These are phyloP conservation scores for Exephanes ischioxanthus DNA, from an alignment of 2,888 invertebrate genomes.

Conservation along the genomic window DNA sequence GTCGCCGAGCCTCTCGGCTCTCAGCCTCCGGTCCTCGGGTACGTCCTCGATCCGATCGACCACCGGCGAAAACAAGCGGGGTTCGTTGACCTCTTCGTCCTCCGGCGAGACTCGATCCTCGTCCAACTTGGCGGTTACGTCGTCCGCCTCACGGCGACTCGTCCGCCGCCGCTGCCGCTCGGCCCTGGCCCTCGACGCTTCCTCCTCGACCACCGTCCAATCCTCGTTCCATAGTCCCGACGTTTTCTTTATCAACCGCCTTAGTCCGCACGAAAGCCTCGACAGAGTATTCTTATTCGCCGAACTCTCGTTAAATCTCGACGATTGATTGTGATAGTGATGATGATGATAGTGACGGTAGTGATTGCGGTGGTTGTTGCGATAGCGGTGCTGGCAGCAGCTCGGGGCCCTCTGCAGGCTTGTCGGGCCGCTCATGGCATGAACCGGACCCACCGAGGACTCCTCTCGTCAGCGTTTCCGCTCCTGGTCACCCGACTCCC, in stretches of 20 bases:
- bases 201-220: conserved; percentile 21
- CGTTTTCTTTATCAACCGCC: background rate
- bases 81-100: conserved; percentile 40
- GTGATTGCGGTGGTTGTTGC: conserved; percentile 27
- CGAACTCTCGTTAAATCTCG: background rate
- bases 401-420: conserved; percentile 69
- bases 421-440: conserved; percentile 76
- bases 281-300: background rate
- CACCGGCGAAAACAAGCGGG: conserved; percentile 21
- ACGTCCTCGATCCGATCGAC: conserved; percentile 4
- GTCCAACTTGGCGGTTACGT: conserved; percentile 7
- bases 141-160: background rate
- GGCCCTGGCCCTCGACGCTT: conserved; percentile 35
- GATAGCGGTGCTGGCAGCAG: conserved; percentile 61
- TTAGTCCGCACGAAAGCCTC: conserved; percentile 15
- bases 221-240: conserved; percentile 15
- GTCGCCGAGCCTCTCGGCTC: conserved; percentile 29
- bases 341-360: conserved; percentile 44
- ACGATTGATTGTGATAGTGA: conserved; percentile 18
- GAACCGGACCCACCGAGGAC: conserved; percentile 80
- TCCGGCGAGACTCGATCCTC: conserved; percentile 39
- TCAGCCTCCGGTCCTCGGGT: conserved; percentile 22
- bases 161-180: conserved; percentile 21
- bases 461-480: conserved; percentile 83
- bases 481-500: conserved; percentile 59